Conservation (phyloP, 2,888 invertebrate genomes). For the Nomada fabriciana region DNA sequence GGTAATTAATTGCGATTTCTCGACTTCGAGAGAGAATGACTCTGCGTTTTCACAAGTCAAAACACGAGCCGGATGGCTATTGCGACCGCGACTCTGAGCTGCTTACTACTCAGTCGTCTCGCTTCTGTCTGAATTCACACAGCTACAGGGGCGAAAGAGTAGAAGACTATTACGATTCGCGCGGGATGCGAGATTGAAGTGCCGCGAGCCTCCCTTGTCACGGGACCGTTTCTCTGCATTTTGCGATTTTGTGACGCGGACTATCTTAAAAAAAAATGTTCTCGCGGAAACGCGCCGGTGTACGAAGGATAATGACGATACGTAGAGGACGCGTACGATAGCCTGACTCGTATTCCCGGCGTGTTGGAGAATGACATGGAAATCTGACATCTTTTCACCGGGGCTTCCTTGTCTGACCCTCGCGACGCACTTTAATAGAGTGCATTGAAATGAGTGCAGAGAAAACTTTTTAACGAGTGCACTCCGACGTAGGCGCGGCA, state of each 20-base stretch:
- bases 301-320: slow-evolving; percentile 54
- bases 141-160: slow-evolving; percentile 1
- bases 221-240: slow-evolving; percentile 16
- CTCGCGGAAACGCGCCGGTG: slow-evolving; percentile 29
- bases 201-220: slow-evolving; percentile 23
- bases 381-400: slow-evolving; percentile 51
- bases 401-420: slow-evolving; percentile 48
- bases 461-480: slow-evolving; percentile 61
- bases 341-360: slow-evolving; percentile 33
- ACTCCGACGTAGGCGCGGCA: slow-evolving; percentile 34
- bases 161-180: slow-evolving; percentile 39
- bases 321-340: slow-evolving; percentile 31
- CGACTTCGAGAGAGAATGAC: not conserved
- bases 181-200: slow-evolving; percentile 45
- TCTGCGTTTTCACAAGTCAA: slow-evolving; percentile 20
- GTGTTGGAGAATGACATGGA: slow-evolving; percentile 24
- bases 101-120: slow-evolving; percentile 37
- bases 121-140: not conserved
- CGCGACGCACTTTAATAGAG: slow-evolving; percentile 52
- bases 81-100: slow-evolving; percentile 25
- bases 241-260: slow-evolving; percentile 25
- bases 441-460: slow-evolving; percentile 57
- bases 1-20: slow-evolving; percentile 43
- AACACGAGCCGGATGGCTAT: slow-evolving; percentile 14
- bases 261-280: slow-evolving; percentile 23